phyloP scores from a whole-genome alignment of 2,888 invertebrate genomes.

The Caenorhabditis macrosperma region DNA sequence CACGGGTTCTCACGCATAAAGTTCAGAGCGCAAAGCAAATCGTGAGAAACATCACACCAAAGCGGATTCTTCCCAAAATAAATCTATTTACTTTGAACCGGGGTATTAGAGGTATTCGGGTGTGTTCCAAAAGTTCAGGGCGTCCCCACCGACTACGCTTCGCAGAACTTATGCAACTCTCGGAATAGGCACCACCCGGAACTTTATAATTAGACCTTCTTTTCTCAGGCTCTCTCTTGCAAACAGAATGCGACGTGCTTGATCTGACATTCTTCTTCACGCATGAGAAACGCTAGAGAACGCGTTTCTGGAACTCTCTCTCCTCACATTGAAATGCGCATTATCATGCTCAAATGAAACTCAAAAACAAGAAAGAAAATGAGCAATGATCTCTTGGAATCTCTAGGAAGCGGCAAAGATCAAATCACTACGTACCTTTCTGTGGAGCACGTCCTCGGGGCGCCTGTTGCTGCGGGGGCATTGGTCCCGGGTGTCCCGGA shows the following conservation, averaged over 20 bases:
- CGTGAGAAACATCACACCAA: not conserved
- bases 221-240: not conserved
- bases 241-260: no score
- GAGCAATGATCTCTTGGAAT: not conserved
- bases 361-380: not conserved
- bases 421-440: not conserved
- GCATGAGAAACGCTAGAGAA: not conserved
- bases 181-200: no score
- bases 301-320: not conserved
- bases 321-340: conserved; percentile 1
- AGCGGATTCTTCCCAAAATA: not conserved
- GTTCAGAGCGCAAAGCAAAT: not conserved
- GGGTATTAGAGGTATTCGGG: no score
- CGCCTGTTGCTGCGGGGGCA: not conserved
- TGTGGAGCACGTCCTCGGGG: not conserved
- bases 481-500: conserved; percentile 8
- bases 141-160: no score
- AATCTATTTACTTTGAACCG: no score
- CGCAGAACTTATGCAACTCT: no score
- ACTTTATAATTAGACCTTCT: not conserved
- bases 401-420: not conserved
- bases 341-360: not conserved
- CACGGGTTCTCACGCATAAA: conserved; percentile 14
- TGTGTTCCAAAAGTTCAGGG: no score
- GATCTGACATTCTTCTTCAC: not conserved